Conservation (phyloP, 2,888 invertebrate species). For the Drosophila affinis region DNA sequence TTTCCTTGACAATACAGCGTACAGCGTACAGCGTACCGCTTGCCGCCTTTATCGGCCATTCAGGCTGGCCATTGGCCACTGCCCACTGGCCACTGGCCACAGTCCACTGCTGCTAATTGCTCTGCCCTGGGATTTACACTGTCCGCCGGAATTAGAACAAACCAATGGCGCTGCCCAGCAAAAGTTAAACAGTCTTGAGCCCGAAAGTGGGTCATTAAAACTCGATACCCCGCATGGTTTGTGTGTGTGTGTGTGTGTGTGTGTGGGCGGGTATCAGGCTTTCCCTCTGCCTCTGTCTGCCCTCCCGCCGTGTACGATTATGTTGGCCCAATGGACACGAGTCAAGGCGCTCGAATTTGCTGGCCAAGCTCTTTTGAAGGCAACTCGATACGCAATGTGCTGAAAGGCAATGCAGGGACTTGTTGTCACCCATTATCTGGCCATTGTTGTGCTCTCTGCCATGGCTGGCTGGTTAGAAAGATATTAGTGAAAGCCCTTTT, state of each 20-base stretch:
- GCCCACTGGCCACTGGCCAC: conserved; percentile 35
- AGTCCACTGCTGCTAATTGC: conserved; percentile 61
- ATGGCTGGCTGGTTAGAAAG: conserved; percentile 35
- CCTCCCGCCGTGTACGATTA: conserved; percentile 41
- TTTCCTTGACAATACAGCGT: conserved; percentile 45
- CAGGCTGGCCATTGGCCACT: conserved; percentile 34
- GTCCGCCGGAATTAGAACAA: conserved; percentile 75
- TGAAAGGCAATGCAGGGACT: conserved; percentile 23
- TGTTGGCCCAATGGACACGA: conserved; percentile 68
- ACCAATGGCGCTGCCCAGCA: conserved; percentile 66
- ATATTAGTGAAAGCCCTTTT: conserved; percentile 68
- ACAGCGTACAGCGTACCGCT: conserved; percentile 17
- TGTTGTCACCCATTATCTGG: conserved; percentile 30
- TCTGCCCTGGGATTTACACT: conserved; percentile 66
- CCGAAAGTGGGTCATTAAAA: conserved; percentile 82
- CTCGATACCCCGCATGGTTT: conserved; percentile 59
- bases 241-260: no score
- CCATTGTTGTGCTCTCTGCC: conserved; percentile 33
- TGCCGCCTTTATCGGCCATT: conserved; percentile 41
- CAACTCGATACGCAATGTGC: conserved; percentile 69
- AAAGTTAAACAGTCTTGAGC: conserved; percentile 77
- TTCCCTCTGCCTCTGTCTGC: no score
- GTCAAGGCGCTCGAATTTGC: conserved; percentile 70
- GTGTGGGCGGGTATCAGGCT: no score
- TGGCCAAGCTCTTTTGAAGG: conserved; percentile 68